phyloP scores from a whole-genome alignment of 2,113 vertebrate species.

The Campylorhamphus procurvoides region DNA sequence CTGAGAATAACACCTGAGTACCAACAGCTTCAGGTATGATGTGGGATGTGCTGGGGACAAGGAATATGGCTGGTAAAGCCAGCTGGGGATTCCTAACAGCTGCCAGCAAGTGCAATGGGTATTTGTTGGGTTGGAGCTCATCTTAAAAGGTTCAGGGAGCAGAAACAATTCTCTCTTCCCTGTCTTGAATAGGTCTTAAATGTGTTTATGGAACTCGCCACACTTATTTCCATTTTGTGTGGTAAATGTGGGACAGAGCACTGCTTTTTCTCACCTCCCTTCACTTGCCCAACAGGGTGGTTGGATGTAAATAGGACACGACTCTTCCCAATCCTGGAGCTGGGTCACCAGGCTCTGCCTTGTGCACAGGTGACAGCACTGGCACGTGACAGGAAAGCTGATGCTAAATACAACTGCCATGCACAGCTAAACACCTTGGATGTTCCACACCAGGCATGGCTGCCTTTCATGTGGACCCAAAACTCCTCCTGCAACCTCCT shows the following conservation, averaged over 20 bases:
- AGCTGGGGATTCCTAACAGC: neutral
- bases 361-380: neutral
- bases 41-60: neutral
- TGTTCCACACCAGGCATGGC: neutral
- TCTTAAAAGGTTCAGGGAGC: neutral
- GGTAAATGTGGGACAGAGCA: neutral
- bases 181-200: neutral
- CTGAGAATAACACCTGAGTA: neutral
- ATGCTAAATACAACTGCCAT: accelerated
- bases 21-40: neutral
- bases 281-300: neutral
- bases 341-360: neutral
- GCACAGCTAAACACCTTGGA: accelerated
- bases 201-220: neutral
- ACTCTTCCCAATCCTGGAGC: neutral
- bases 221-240: neutral
- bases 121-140: neutral
- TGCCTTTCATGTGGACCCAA: neutral
- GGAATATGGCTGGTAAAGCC: neutral
- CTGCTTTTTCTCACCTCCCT: neutral
- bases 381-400: neutral
- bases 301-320: neutral
- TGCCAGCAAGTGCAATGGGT: neutral
- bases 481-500: neutral
- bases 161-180: neutral